Base-by-base conservation (phyloP, 2,797 vertebrate species). In the Choloepus didactylus region DNA sequence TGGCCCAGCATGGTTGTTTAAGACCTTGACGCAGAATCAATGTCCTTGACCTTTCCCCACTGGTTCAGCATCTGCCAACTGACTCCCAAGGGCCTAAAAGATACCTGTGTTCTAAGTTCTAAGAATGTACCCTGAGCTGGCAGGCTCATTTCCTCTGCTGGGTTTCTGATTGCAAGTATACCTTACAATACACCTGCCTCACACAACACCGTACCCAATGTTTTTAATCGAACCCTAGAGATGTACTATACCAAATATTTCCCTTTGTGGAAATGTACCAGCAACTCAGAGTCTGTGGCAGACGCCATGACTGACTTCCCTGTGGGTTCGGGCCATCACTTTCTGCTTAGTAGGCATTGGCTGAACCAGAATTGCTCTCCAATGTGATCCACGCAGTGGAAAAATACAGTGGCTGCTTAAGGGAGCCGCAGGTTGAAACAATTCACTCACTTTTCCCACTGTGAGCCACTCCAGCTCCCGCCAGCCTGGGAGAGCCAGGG, bases 351-450 rank as follows among this genome's bases (percentile, higher is more conserved):
- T 96, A 96, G 67, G 49, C 77, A 67, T 81, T 54, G 64, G 76
- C 87, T 96, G 95, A 96, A 97, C 91, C 97, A 97, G 96, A 97
- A 98, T 98, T 95, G 96, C 97, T 98, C 98, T 98, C 98, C 96
- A 97, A 83, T 96, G 95, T 94, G 83, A 96, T 95, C 97, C 18
- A 90, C 49, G 87, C 96, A 98, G 96, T 98, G 98, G 98, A 98
- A 98, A 98, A 98, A 97, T 98, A 98, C 98, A 98, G 97, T 94
- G 91, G 97, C 98, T 96, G 96, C 95, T 91, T 80, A 49, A 93
- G 91, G 25, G 0, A 77, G 80, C 81, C 9, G 88, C 95, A 93
- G 88, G 96, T 59, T 90, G 95, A 90, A 97, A 98, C 81, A 92
- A 66, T 82, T 92, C 83, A 73, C 96, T 91, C 96, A 73, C 94